Conservation (phyloP, 23 tunicate species). For the Phallusia fumigata region DNA sequence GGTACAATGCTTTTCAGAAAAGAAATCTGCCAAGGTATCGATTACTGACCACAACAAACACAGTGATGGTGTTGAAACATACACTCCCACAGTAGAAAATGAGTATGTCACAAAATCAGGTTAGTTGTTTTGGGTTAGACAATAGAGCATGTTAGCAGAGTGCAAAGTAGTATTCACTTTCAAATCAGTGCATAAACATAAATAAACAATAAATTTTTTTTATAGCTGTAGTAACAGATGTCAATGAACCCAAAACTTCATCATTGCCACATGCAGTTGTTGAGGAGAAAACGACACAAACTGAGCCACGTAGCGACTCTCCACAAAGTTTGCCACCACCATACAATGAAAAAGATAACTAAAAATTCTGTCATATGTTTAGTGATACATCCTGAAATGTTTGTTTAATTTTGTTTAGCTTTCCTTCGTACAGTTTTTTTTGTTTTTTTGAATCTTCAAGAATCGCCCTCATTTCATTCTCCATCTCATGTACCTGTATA, state of each 20-base stretch:
- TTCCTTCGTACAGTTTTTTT: constrained; percentile 46
- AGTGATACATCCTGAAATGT: constrained; percentile 14
- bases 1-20: background rate
- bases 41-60: background rate
- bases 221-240: too few relatives aligned
- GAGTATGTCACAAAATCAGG: background rate
- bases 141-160: too few relatives aligned
- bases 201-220: too few relatives aligned
- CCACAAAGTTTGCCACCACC: constrained; percentile 21
- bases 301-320: background rate
- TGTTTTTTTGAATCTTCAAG: constrained; percentile 46
- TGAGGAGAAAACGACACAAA: constrained; percentile 12
- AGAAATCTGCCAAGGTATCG: constrained; percentile 9
- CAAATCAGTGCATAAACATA: too few relatives aligned
- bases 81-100: constrained; percentile 8
- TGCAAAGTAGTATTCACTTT: too few relatives aligned
- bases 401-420: constrained; percentile 32
- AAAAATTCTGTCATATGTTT: background rate
- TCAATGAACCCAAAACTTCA: background rate
- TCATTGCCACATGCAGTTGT: constrained; percentile 4
- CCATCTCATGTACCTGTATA: constrained; percentile 13
- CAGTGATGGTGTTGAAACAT: background rate
- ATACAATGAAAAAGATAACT: background rate
- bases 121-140: background rate
- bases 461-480: constrained; percentile 62